These are phyloP conservation scores for Acrossocheilus fasciatus DNA, from an alignment of 2,797 vertebrate species.

Conservation along the genomic window DNA sequence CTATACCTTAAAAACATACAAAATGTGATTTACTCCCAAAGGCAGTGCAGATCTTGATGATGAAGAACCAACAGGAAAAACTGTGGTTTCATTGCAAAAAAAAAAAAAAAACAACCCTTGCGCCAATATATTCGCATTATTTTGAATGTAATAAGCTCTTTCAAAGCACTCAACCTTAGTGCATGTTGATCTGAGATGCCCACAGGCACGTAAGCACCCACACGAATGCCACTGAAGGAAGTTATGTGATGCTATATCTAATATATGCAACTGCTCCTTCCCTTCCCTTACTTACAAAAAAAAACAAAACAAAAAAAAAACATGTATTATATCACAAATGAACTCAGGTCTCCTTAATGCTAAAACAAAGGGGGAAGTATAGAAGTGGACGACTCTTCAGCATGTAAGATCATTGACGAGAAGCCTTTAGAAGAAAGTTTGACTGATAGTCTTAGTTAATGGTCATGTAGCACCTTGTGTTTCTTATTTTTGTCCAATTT, in stretches of 20 bases:
- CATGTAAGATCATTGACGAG: slow-evolving; percentile 45
- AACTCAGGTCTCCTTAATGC: slow-evolving; percentile 69
- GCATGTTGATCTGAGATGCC: slow-evolving; percentile 59
- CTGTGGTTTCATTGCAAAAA: neutral
- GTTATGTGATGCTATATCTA: slow-evolving; percentile 46
- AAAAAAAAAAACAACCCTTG: neutral
- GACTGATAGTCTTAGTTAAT: slow-evolving; percentile 54
- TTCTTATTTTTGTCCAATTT: slow-evolving; percentile 63
- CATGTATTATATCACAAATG: slow-evolving; percentile 54
- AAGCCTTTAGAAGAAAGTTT: slow-evolving; percentile 55
- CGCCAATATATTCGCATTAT: neutral
- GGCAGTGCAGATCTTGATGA: slow-evolving; percentile 3
- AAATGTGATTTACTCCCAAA: slow-evolving; percentile 1
- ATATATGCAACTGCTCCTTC: slow-evolving; percentile 59
- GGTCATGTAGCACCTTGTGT: slow-evolving; percentile 64
- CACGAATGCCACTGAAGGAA: slow-evolving; percentile 52
- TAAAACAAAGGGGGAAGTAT: slow-evolving; percentile 41
- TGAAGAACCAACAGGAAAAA: neutral
- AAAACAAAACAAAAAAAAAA: slow-evolving; percentile 13
- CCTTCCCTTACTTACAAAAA: slow-evolving; percentile 26
- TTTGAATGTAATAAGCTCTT: slow-evolving; percentile 46
- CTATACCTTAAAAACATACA: neutral
- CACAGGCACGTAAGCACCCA: slow-evolving; percentile 30
- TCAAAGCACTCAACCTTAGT: slow-evolving; percentile 21
- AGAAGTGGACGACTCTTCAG: slow-evolving; percentile 49